phyloP scores from a whole-genome alignment of 2,797 vertebrate species.

The Dryobates pubescens region DNA sequence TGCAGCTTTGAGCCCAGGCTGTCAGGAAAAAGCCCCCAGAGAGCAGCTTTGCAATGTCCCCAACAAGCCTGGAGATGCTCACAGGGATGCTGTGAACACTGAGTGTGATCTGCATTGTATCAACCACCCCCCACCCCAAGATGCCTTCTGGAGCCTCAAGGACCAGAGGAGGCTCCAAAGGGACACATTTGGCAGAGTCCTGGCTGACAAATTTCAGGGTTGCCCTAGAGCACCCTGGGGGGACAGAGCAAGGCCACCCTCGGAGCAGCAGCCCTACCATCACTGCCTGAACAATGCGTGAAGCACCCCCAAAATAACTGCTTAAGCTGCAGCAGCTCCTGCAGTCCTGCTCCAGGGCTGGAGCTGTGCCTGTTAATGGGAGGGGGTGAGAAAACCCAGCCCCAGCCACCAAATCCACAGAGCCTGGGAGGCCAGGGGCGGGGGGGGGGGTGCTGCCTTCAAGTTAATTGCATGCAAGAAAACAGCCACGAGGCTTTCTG shows the following conservation, averaged over 20 bases:
- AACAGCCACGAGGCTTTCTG: background rate
- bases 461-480: background rate
- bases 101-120: background rate
- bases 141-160: background rate
- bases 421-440: background rate
- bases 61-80: background rate
- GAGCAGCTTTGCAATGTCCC: background rate
- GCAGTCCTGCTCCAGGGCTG: background rate
- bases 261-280: background rate
- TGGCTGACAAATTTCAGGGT: background rate
- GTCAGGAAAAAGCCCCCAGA: background rate
- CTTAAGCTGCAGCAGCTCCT: background rate
- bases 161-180: rapidly evolving
- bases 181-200: rapidly evolving
- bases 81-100: background rate
- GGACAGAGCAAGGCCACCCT: background rate
- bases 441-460: background rate
- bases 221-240: rapidly evolving
- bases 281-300: rapidly evolving
- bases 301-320: rapidly evolving
- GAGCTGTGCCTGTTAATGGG: rapidly evolving
- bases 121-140: rapidly evolving
- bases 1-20: background rate
- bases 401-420: rapidly evolving
- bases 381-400: background rate